These are phyloP conservation scores for Idaea dimidiata DNA, from an alignment of 2,888 invertebrate species.

Conservation along the genomic window DNA sequence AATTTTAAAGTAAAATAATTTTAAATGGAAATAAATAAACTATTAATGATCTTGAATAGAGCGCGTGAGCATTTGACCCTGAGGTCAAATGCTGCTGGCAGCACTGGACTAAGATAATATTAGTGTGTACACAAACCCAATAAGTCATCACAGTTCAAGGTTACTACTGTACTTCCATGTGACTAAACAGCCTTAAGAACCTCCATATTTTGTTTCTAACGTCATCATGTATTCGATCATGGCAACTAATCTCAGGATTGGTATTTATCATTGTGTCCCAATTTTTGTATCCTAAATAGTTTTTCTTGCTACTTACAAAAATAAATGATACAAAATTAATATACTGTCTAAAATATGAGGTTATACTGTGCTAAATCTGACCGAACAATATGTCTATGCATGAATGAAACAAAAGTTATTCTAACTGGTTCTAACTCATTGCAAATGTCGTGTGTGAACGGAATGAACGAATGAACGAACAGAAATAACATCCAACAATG, in stretches of 20 bases:
- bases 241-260: background rate
- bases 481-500: slow-evolving; percentile 33
- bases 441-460: slow-evolving; percentile 42
- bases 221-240: too few relatives aligned
- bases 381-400: slow-evolving; percentile 40
- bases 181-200: too few relatives aligned
- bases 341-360: slow-evolving; percentile 21
- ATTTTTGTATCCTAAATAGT: background rate
- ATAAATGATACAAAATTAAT: background rate
- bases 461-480: slow-evolving; percentile 16
- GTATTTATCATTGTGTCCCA: background rate
- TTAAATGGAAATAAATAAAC: too few relatives aligned
- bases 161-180: too few relatives aligned
- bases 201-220: too few relatives aligned
- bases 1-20: too few relatives aligned
- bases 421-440: slow-evolving; percentile 40
- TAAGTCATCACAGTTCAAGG: too few relatives aligned
- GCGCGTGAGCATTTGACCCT: too few relatives aligned
- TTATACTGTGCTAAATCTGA: slow-evolving; percentile 22
- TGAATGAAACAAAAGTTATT: slow-evolving; percentile 60
- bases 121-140: too few relatives aligned
- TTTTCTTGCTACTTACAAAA: background rate
- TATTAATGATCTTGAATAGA: too few relatives aligned
- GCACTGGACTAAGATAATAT: too few relatives aligned
- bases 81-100: too few relatives aligned